These are phyloP conservation scores for Diplodus puntazzo DNA, from an alignment of 2,797 vertebrate species.

Conservation along the genomic window DNA sequence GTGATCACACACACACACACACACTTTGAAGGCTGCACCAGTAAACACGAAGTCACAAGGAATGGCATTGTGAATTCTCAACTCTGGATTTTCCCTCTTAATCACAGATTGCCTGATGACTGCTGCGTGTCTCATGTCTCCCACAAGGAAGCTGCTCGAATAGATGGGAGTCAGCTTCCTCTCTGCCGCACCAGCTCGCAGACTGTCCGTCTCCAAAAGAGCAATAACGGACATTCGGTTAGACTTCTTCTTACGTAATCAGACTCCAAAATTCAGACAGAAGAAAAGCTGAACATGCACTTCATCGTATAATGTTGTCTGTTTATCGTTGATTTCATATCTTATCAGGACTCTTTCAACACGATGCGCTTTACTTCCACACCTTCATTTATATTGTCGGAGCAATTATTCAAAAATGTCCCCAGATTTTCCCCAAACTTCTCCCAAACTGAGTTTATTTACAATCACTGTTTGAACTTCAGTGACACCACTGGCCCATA, in stretches of 20 bases:
- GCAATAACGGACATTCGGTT: neutral
- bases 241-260: neutral
- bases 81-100: constrained; percentile 78
- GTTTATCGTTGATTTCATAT: neutral
- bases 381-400: neutral
- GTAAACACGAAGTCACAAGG: constrained; percentile 67
- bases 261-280: neutral
- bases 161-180: constrained; percentile 7
- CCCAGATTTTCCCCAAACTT: neutral
- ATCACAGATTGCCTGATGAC: constrained; percentile 70
- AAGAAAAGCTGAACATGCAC: neutral
- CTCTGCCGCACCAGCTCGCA: constrained; percentile 12
- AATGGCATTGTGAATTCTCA: constrained; percentile 63
- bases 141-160: constrained; percentile 29
- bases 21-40: constrained; percentile 11
- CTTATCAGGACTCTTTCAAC: neutral
- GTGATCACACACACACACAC: neutral
- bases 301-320: too few species aligned
- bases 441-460: neutral
- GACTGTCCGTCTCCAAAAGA: neutral
- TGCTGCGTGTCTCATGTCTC: constrained; percentile 60
- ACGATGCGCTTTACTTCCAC: neutral
- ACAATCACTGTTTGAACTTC: constrained; percentile 18
- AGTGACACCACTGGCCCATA: neutral
- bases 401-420: neutral